These are phyloP conservation scores for Chelon labrosus DNA, from an alignment of 2,797 vertebrate species.

Conservation along the genomic window DNA sequence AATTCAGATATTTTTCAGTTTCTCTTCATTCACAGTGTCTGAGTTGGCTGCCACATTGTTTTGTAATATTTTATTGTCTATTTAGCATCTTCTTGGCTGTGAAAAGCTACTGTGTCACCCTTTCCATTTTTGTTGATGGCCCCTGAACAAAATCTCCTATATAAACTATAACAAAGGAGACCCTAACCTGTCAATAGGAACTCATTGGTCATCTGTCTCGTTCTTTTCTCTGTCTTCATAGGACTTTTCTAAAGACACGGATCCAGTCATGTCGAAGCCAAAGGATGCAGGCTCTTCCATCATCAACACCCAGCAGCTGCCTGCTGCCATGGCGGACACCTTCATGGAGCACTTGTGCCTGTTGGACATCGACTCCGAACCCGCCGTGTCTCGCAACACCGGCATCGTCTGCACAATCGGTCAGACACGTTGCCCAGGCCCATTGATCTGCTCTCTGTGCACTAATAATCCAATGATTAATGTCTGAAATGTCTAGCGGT, in stretches of 20 bases:
- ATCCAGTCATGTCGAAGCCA: conserved; percentile 87
- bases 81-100: background rate
- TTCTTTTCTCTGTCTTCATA: conserved; percentile 39
- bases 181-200: no score
- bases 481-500: conserved; percentile 8
- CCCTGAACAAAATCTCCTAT: background rate
- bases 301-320: conserved; percentile 95
- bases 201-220: conserved; percentile 5
- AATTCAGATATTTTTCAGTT: background rate
- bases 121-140: background rate
- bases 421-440: conserved; percentile 70
- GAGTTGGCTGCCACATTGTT: background rate
- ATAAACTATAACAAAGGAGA: background rate
- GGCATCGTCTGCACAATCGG: conserved; percentile 99
- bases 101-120: conserved; percentile 1
- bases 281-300: conserved; percentile 88
- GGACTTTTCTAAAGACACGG: conserved; percentile 67
- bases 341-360: conserved; percentile 97
- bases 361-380: conserved; percentile 95
- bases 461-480: conserved; percentile 4
- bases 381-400: conserved; percentile 94
- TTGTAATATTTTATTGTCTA: background rate
- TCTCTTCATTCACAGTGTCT: background rate
- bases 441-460: conserved; percentile 1
- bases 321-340: conserved; percentile 95